phyloP scores from a whole-genome alignment of 2,888 invertebrate species.

The Scelioninae gen. 1 region DNA sequence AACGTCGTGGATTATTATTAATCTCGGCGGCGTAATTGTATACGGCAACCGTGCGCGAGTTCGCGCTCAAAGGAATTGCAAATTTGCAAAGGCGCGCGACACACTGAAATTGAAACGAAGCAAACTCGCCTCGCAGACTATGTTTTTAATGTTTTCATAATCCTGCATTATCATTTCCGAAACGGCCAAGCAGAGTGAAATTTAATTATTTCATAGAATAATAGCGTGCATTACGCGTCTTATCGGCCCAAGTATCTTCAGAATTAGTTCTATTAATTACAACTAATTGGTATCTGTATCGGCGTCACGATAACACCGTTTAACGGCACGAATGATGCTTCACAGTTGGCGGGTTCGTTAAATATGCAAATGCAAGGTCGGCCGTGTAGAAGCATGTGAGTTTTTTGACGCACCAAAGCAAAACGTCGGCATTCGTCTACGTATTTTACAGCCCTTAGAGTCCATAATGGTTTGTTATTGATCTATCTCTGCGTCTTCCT shows the following conservation, averaged over 20 bases:
- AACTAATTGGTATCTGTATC: slow-evolving; percentile 44
- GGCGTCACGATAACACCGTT: slow-evolving; percentile 31
- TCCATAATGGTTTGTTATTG: slow-evolving; percentile 83
- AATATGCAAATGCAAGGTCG: slow-evolving; percentile 30
- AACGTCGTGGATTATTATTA: slow-evolving; percentile 21
- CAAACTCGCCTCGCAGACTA: neutral
- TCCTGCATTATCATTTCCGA: neutral
- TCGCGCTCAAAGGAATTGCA: slow-evolving; percentile 14
- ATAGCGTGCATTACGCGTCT: slow-evolving; percentile 7
- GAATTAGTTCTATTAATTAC: slow-evolving; percentile 42
- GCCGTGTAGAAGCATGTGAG: neutral
- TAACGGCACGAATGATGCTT: slow-evolving; percentile 43
- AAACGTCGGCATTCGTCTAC: slow-evolving; percentile 39
- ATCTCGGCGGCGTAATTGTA: slow-evolving; percentile 18
- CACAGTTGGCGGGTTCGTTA: slow-evolving; percentile 5
- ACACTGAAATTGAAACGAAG: slow-evolving; percentile 3
- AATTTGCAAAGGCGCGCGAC: slow-evolving; percentile 7
- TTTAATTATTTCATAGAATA: slow-evolving; percentile 17
- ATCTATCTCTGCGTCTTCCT: slow-evolving; percentile 81
- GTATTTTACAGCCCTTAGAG: slow-evolving; percentile 72
- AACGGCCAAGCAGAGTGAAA: neutral
- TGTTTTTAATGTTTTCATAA: slow-evolving; percentile 10
- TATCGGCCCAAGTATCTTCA: slow-evolving; percentile 4
- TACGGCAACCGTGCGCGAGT: slow-evolving; percentile 1
- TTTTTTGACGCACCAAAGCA: slow-evolving; percentile 26